Percentiles rank a stretch among this genome's conserved stretches.
Evolutionary conservation across 2,113 vertebrate genomes (phyloP).

Genomic region (Oxyura jamaicensis): DNA sequence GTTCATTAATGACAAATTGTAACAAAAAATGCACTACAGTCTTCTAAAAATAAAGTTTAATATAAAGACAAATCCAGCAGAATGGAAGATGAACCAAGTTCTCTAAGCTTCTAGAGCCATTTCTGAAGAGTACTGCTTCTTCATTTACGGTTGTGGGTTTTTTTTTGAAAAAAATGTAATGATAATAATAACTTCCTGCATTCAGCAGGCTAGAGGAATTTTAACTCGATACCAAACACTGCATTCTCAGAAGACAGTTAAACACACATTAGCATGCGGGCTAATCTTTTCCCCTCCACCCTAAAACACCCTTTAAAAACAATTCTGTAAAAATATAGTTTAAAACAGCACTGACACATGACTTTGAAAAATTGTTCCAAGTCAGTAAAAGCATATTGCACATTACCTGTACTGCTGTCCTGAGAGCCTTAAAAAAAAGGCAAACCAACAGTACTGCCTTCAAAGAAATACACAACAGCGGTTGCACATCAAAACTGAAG

Average conservation of each 20-base stretch:
- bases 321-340: conserved; percentile 2
- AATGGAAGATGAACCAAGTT: not conserved
- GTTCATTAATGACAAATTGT: not conserved
- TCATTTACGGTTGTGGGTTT: not conserved
- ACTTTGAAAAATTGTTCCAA: not conserved
- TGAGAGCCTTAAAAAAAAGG: conserved; percentile 15
- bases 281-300: not conserved
- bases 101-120: not conserved
- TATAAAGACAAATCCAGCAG: conserved; percentile 24
- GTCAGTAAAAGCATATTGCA: conserved; percentile 73
- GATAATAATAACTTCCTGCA: no score
- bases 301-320: not conserved
- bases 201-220: no score
- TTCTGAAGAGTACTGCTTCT: not conserved
- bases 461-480: not conserved
- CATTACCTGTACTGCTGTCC: conserved; percentile 38
- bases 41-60: not conserved
- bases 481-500: not conserved
- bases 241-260: not conserved
- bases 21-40: not conserved
- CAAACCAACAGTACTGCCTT: conserved; percentile 23
- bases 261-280: not conserved
- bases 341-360: not conserved
- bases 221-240: not conserved
- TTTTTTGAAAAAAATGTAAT: not conserved